These are phyloP conservation scores for Pharmacophagus antenor DNA, from an alignment of 2,888 invertebrate genomes.

Conservation along the genomic window DNA sequence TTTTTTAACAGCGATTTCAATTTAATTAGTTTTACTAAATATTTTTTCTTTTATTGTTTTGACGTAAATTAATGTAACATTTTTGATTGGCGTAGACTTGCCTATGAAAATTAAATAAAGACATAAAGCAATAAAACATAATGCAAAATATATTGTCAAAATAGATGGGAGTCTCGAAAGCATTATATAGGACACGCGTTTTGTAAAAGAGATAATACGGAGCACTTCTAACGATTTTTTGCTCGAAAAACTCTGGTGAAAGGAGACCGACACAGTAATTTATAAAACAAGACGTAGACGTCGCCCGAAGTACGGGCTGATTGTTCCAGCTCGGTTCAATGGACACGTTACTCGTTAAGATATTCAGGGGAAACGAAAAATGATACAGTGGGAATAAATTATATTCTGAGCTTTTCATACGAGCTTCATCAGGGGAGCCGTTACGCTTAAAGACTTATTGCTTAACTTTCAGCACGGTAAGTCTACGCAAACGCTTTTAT, in stretches of 20 bases:
- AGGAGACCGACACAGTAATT: slow-evolving; percentile 44
- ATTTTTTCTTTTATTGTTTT: too few species aligned
- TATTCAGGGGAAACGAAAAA: slow-evolving; percentile 20
- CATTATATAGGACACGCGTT: slow-evolving; percentile 43
- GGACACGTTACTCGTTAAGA: slow-evolving; percentile 31
- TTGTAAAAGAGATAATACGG: slow-evolving; percentile 41
- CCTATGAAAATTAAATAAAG: too few species aligned
- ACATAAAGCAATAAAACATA: too few species aligned
- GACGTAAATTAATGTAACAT: too few species aligned
- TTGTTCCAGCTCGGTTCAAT: slow-evolving; percentile 38
- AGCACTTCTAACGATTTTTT: slow-evolving; percentile 51
- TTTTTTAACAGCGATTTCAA: too few species aligned
- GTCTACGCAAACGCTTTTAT: slow-evolving; percentile 13
- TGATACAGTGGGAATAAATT: slow-evolving; percentile 22
- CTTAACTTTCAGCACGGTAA: slow-evolving; percentile 20
- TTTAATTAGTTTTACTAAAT: too few species aligned
- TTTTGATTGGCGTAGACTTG: too few species aligned
- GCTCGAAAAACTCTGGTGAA: slow-evolving; percentile 46
- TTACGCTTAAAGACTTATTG: slow-evolving; percentile 17
- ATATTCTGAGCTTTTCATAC: slow-evolving; percentile 18
- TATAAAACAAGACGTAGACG: slow-evolving; percentile 45
- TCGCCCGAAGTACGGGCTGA: slow-evolving; percentile 36
- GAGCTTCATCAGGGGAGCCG: slow-evolving; percentile 12
- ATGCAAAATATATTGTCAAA: slow-evolving; percentile 15
- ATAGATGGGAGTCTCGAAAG: slow-evolving; percentile 29